Evolutionary conservation across 2,113 vertebrate species (phyloP).

Genomic region (Perca fluviatilis): DNA sequence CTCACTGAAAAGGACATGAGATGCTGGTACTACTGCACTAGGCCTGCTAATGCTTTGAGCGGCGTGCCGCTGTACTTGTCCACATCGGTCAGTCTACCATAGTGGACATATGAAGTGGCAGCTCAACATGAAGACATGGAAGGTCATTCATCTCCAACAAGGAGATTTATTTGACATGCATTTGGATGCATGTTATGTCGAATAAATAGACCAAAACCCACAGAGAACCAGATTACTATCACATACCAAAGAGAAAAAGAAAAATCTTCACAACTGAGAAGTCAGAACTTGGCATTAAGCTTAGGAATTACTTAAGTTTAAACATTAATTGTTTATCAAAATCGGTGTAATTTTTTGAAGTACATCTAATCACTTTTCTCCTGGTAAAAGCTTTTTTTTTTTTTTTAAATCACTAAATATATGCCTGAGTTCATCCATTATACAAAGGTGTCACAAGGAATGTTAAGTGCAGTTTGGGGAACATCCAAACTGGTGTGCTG

Average conservation of each 20-base stretch:
- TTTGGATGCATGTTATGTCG: not conserved
- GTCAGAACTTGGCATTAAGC: not conserved
- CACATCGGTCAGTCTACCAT: not conserved
- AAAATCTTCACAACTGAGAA: not conserved
- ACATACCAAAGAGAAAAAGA: not conserved
- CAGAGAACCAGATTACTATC: not conserved
- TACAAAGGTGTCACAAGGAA: not conserved
- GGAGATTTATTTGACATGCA: not conserved
- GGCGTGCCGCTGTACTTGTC: not conserved
- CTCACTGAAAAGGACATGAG: constrained; percentile 23
- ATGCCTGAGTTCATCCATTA: not conserved
- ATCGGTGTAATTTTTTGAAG: not conserved
- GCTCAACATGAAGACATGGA: not conserved
- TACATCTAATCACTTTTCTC: not conserved
- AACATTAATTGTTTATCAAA: not conserved
- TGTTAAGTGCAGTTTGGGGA: not conserved
- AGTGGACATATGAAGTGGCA: not conserved
- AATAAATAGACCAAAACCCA: not conserved
- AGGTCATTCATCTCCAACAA: not conserved
- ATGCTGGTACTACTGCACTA: not conserved
- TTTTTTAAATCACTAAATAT: not conserved
- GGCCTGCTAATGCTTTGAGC: not conserved
- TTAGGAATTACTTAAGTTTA: not conserved
- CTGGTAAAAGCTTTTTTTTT: not conserved
- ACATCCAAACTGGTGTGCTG: not conserved